Evolutionary conservation across 2,797 vertebrate species (phyloP).

Genomic region (Bradypodion ventrale): DNA sequence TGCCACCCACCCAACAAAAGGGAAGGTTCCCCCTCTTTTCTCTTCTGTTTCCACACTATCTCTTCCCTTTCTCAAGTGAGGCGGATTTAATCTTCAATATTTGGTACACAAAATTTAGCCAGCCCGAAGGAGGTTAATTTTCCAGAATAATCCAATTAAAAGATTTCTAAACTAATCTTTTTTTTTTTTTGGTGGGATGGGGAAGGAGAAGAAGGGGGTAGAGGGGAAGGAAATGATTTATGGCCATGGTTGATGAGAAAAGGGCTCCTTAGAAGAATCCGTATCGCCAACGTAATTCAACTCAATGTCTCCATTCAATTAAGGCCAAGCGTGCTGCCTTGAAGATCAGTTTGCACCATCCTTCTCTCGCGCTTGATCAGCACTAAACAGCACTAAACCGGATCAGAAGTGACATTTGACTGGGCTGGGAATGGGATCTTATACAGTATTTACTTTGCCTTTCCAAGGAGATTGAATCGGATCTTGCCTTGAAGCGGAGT

Average conservation of each 20-base stretch:
- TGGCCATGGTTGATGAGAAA: slow-evolving; percentile 38
- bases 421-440: not conserved
- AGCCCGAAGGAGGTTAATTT: slow-evolving; percentile 77
- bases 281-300: not conserved
- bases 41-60: not conserved
- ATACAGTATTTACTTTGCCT: not conserved
- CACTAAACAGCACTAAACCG: no score
- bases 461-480: not conserved
- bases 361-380: not conserved
- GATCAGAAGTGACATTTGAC: not conserved
- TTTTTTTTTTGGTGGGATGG: not conserved
- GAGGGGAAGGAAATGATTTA: slow-evolving; percentile 67
- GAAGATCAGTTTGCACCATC: not conserved
- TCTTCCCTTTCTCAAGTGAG: not conserved
- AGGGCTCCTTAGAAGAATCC: not conserved
- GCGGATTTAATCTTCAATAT: slow-evolving; percentile 62
- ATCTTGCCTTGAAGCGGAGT: no score
- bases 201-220: not conserved
- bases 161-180: slow-evolving; percentile 78
- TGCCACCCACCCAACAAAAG: not conserved
- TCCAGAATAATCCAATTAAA: slow-evolving; percentile 79
- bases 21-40: no score
- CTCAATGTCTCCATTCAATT: not conserved
- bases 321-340: not conserved
- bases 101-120: slow-evolving; percentile 73